phyloP scores from a whole-genome alignment of 2,113 vertebrate species.

The Datnioides undecimradiatus region DNA sequence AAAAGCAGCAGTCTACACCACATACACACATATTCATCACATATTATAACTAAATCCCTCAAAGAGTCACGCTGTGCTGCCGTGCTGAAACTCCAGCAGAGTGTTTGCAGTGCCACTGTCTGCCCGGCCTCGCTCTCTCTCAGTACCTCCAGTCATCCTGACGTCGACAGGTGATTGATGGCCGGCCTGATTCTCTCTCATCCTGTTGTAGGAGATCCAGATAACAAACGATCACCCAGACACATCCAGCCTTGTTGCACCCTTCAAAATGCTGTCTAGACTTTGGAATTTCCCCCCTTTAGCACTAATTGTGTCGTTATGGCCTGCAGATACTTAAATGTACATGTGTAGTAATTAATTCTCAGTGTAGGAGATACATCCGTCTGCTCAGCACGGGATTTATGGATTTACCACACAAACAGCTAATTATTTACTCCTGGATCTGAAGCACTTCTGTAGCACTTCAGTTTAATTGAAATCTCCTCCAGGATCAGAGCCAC shows the following conservation, averaged over 20 bases:
- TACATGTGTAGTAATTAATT: constrained; percentile 11
- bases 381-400: constrained; percentile 23
- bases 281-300: not conserved
- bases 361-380: not conserved
- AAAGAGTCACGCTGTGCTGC: not conserved
- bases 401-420: constrained; percentile 24
- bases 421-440: constrained; percentile 25
- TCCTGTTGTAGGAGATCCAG: not conserved
- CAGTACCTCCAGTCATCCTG: not conserved
- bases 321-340: constrained; percentile 2
- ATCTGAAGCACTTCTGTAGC: constrained; percentile 9
- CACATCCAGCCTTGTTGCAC: not conserved
- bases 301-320: constrained; percentile 16
- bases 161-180: constrained; percentile 30
- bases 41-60: not conserved
- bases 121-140: not conserved
- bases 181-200: not conserved
- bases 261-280: not conserved
- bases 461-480: not conserved
- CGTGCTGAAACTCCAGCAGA: not conserved
- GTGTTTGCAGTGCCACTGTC: not conserved
- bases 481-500: not conserved
- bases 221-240: constrained; percentile 20
- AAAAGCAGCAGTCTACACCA: not conserved
- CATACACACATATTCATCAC: too few relatives aligned